Base-by-base conservation (phyloP, 2,888 invertebrate species). In the Eristalis intricaria region DNA sequence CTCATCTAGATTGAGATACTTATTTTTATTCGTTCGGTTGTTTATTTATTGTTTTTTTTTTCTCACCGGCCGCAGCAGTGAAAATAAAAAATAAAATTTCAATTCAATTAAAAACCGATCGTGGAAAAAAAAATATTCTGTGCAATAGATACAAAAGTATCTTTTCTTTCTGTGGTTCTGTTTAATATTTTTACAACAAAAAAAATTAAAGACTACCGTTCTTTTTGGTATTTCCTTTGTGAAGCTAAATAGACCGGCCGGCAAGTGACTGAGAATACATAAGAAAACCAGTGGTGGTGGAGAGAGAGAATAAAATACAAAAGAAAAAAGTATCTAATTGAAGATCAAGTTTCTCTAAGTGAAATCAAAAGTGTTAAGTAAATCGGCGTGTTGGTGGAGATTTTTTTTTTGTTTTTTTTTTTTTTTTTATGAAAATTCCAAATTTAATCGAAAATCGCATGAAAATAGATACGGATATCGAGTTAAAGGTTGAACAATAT, bases 301-400 rank as follows among this genome's bases (percentile, higher is more conserved):
- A 60, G 60, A 26, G 58, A n/a, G 50, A 43, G n/a, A 19, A 50
- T 19, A 50, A 19, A 50, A 19, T n/a, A 50, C 4, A 23, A 23
- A 60, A 58, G 63, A 56, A 74, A 79, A 61, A 64, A 68, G 66
- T 64, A 38, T 82, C 71, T 65, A 22, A 26, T 60, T 35, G 75
- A 68, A 75, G 83, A 83, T 86, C 86, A 83, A 86, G 83, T 83
- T 86, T 71, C 83, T 83, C 40, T 75, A 50, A 43, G 65, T 84
- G 79, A 79, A 85, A 82, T 73, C 64, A 73, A 77, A 85, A 85
- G 77, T 77, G 82, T 66, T 80, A n/a, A 68, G 65, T 19, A 60
- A n/a, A 71, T 50, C 29, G 32, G 19, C 38, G 50, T 66, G 50
- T 26, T n/a, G 60, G 61, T 29, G 13, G 22, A 19, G 22, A 40